A percentile compares a stretch with the other conserved stretches of the same genome.
Conservation (phyloP, 2,888 invertebrate genomes). For the Thereva unica region DNA sequence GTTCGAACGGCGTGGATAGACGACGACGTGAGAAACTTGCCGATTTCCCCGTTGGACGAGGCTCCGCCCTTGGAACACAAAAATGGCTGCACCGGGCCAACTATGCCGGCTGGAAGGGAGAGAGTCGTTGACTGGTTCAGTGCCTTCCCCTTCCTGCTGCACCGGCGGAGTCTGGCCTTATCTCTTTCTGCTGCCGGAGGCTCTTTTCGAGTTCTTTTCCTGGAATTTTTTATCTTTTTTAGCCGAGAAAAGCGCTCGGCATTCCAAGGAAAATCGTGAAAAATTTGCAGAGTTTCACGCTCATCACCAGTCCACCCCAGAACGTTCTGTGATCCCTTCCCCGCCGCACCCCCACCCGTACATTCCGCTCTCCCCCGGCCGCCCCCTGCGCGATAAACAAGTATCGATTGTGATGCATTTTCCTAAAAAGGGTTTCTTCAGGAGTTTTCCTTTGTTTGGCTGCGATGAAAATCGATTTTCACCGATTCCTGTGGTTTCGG, state of each 20-base stretch:
- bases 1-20: no score
- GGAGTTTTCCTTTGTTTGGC: slow-evolving; percentile 2
- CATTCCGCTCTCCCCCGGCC: neutral
- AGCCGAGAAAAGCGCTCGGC: no score
- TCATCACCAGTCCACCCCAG: neutral
- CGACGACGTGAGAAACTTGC: no score
- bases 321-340: neutral
- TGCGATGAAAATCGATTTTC: slow-evolving; percentile 18
- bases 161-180: no score
- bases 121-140: no score
- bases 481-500: slow-evolving; percentile 11
- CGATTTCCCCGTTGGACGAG: neutral
- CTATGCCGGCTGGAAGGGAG: no score
- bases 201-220: no score
- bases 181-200: no score
- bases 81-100: slow-evolving; percentile 26
- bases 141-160: no score
- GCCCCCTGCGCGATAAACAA: slow-evolving; percentile 7
- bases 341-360: slow-evolving; percentile 5
- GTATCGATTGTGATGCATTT: slow-evolving; percentile 21
- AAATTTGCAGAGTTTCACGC: neutral
- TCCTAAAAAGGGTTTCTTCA: slow-evolving; percentile 5
- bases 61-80: slow-evolving; percentile 34
- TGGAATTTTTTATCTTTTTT: no score
- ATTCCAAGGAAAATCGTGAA: neutral